Conservation (phyloP, 2,113 vertebrate species). For the Lampris incognitus region DNA sequence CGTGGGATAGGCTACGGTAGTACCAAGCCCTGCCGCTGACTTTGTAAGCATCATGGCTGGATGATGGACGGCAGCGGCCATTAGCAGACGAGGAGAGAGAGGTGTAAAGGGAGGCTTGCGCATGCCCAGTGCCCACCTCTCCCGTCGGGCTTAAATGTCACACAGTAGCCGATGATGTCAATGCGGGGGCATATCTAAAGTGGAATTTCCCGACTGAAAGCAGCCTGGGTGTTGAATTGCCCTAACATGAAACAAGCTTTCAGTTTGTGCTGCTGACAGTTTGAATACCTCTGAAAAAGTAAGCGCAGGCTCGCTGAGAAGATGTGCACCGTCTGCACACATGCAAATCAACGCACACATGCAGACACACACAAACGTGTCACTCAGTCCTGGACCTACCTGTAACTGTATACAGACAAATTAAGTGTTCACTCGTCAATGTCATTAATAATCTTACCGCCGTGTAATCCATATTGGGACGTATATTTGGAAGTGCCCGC, state of each 20-base stretch:
- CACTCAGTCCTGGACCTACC: slow-evolving; percentile 18
- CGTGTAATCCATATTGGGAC: slow-evolving; percentile 70
- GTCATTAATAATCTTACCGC: slow-evolving; percentile 58
- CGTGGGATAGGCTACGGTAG: not conserved
- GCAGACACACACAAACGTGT: slow-evolving; percentile 15
- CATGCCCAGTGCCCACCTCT: not conserved
- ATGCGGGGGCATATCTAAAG: slow-evolving; percentile 51
- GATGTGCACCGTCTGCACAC: slow-evolving; percentile 9
- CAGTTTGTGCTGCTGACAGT: slow-evolving; percentile 67
- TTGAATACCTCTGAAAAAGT: slow-evolving; percentile 62
- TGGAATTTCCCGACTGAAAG: slow-evolving; percentile 46
- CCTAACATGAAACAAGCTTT: slow-evolving; percentile 58
- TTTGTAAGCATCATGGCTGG: slow-evolving; percentile 4
- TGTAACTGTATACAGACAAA: slow-evolving; percentile 54
- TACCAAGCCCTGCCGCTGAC: slow-evolving; percentile 26
- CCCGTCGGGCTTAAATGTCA: slow-evolving; percentile 45
- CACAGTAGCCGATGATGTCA: slow-evolving; percentile 33
- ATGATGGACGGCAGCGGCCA: not conserved
- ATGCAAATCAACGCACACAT: slow-evolving; percentile 4
- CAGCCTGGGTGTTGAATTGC: slow-evolving; percentile 53
- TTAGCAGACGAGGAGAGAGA: not conserved
- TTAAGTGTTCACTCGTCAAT: slow-evolving; percentile 55
- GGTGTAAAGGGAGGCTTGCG: slow-evolving; percentile 5
- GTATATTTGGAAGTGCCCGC: slow-evolving; percentile 79
- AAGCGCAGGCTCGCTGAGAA: not conserved